phyloP scores from a whole-genome alignment of 2,797 vertebrate genomes.

The Lacerta agilis region DNA sequence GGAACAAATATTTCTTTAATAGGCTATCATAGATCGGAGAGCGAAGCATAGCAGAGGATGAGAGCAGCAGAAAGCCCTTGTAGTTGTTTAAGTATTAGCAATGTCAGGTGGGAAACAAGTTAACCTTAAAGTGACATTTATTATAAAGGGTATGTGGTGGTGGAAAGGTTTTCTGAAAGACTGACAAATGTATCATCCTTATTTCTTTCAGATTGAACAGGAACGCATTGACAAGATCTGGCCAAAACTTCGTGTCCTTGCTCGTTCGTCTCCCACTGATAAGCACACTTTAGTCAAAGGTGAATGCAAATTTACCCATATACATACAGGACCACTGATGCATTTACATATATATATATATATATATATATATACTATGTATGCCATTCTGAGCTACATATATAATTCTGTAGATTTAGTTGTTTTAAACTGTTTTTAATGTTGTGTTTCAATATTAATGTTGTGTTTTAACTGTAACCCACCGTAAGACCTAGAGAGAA shows the following conservation, averaged over 20 bases:
- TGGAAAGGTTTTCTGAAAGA: background rate
- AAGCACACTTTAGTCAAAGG: slow-evolving; percentile 98
- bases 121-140: slow-evolving; percentile 1
- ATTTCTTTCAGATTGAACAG: slow-evolving; percentile 87
- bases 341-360: background rate
- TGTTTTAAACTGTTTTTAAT: too few relatives aligned
- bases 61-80: background rate
- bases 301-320: slow-evolving; percentile 60
- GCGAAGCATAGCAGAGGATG: background rate
- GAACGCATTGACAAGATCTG: slow-evolving; percentile 96
- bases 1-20: background rate
- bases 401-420: background rate
- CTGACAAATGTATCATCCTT: background rate
- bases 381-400: background rate
- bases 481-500: too few relatives aligned
- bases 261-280: slow-evolving; percentile 90
- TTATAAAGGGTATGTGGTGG: background rate
- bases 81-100: background rate
- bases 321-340: background rate
- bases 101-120: background rate
- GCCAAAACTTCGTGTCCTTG: slow-evolving; percentile 94
- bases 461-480: background rate
- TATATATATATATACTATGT: background rate
- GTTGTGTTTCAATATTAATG: too few relatives aligned
- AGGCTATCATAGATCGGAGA: background rate